Base-by-base conservation (phyloP, 1,140 invertebrate genomes). In the Lethocerus indicus region DNA sequence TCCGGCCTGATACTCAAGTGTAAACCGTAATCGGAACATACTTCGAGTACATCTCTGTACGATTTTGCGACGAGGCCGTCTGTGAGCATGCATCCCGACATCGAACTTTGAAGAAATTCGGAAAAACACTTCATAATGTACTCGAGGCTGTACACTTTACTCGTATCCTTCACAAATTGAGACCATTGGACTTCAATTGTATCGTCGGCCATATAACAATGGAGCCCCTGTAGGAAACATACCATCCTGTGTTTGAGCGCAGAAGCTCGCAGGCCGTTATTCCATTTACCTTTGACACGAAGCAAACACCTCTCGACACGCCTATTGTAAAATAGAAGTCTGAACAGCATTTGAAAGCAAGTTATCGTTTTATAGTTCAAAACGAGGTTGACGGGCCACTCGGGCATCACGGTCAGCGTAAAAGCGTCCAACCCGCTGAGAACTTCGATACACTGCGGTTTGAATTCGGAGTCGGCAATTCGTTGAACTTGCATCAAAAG, bases 121-220 rank as follows among this genome's bases (percentile, higher is more conserved):
- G n/a, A n/a, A n/a, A n/a, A n/a, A n/a, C n/a, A n/a, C n/a, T n/a
- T n/a, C n/a, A n/a, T n/a, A n/a, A n/a, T n/a, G n/a, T n/a, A n/a
- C n/a, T n/a, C n/a, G n/a, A n/a, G n/a, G n/a, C n/a, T n/a, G n/a
- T n/a, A n/a, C n/a, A n/a, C n/a, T n/a, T n/a, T n/a, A n/a, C n/a
- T n/a, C n/a, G n/a, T n/a, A n/a, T n/a, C 26, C 18, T 78, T 73
- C 49, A 90, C 73, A 60, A 97, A 93, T 21, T 75, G 74, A 57
- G 83, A 76, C 91, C 92, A 98, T 63, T 87, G 86, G 16, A 90
- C 90, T 64, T 97, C 92, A 56, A 98, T 88, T 36, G 90, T 90
- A 73, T 97, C 93, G 50, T 95, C 84, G 75, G 89, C 93, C 87
- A 96, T 95, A 64, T 97, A 96, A 69, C 97, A 96, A 61, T 92